Evolutionary conservation across 2,797 vertebrate genomes (phyloP), one percentile per base, ranked within the genome.

Genomic region (Cynodonichthys magdalenae): DNA sequence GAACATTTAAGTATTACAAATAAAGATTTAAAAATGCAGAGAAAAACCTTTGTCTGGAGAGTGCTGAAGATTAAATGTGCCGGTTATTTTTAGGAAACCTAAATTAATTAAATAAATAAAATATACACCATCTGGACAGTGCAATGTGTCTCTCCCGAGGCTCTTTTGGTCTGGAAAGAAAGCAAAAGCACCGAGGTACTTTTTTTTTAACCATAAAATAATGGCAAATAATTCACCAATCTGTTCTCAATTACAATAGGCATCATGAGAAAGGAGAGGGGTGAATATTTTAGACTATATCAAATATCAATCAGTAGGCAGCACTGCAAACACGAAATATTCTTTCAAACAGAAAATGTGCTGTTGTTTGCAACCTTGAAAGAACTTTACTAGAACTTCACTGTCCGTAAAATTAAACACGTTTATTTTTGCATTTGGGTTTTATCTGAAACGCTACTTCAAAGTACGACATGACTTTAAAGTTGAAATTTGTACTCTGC

Each of bases 151-250:
- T 61, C 73, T 69, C 64, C 27, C 41, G 53, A 42, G 61, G 46
- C 62, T 61, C 41, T 54, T 77, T 74, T 63, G 51, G 62, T 61
- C 52, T 64, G 41, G 77, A 73, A 74, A 65, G 50, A 51, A 24
- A 71, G 34, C 58, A 59, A 52, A 66, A 82, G 73, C 66, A 83
- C 69, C 63, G 71, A 69, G 66, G 71, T 81, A 55, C n/a, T 6
- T 6, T 7, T 34, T 34, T 86, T 83, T 81, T 64, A 75, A 79
- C 85, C 63, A 69, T 51, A 77, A 52, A 46, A 46, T 76, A 79
- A 85, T 77, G 71, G 70, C 67, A 68, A 71, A 68, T 83, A 71
- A 62, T 75, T 68, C 66, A 61, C 57, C 75, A 81, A 47, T 79
- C 75, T 82, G 46, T 54, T 59, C 71, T 63, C 64, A 66, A 66